phyloP scores from a whole-genome alignment of 1,140 invertebrate species.

The Ostrea denselamellosa region DNA sequence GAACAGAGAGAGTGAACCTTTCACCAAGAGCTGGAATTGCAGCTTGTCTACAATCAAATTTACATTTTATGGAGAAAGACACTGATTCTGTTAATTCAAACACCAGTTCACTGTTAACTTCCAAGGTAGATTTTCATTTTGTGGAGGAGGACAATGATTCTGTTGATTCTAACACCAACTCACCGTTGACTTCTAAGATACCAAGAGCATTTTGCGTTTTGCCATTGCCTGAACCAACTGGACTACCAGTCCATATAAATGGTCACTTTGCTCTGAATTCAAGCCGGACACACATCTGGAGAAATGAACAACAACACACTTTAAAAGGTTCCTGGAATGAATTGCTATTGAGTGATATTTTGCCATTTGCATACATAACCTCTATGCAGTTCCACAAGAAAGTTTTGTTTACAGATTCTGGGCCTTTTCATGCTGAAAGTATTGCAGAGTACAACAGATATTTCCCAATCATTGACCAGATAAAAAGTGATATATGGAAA shows the following conservation, averaged over 20 bases:
- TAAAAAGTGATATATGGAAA: constrained; percentile 8
- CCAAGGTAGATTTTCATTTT: no score
- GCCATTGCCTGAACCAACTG: constrained; percentile 71
- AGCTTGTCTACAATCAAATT: constrained; percentile 16
- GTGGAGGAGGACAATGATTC: background rate
- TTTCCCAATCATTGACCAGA: background rate
- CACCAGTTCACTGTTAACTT: background rate
- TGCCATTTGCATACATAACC: constrained; percentile 65
- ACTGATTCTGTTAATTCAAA: background rate
- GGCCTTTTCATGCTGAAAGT: background rate
- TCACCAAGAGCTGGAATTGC: constrained; percentile 73
- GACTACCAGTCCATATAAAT: constrained; percentile 74
- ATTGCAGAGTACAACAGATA: background rate
- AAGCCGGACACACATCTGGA: constrained; percentile 59
- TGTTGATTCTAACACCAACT: background rate
- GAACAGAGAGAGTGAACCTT: constrained; percentile 55
- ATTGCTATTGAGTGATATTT: constrained; percentile 59
- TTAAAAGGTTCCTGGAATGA: constrained; percentile 66
- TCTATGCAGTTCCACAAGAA: constrained; percentile 50
- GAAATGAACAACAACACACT: background rate
- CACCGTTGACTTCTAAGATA: background rate
- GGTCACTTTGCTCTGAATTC: constrained; percentile 74
- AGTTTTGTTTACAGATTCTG: background rate
- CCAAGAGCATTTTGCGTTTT: constrained; percentile 72
- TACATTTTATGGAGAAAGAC: background rate